Base-by-base conservation (phyloP, 2,113 vertebrate genomes). In the Gnathonemus echidnorhynchus region DNA sequence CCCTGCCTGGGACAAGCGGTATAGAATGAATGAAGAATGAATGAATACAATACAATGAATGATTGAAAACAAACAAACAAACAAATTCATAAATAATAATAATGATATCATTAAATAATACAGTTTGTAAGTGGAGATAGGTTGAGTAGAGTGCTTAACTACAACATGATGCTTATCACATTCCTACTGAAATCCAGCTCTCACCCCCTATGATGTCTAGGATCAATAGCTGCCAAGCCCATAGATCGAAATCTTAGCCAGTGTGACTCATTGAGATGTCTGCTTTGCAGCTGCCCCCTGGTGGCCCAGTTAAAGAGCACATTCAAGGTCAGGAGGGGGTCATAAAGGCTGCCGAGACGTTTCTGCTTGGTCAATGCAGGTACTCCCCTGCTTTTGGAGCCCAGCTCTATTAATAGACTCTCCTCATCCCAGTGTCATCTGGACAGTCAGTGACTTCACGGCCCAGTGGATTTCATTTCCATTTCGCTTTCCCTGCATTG, bases 141-240 rank as follows among this genome's bases (percentile, higher is more conserved):
- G 87, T 8, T 2, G 39, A 35, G 49, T 52, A 48, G 85, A 19
- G 80, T 48, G 80, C 39, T 17, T 45, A 17, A 42, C 13, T 83
- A 21, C 39, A 84, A n/a, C 45, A n/a, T n/a, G 80, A 84, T 84
- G 80, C 5, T 46, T 84, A 84, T 84, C 80, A 48, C 19, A 84
- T 45, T 84, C 21, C 45, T 21, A 10, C 80, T 48, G 45, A 84
- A 84, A 84, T 48, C 80, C 42, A 46, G 17, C 80, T 39, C 39
- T 84, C 39, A 35, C 56, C 53, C 56, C 62, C 88, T 11, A 21
- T 46, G 53, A 58, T 11, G 62, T 31, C 88, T 31, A n/a, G 24
- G 19, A 62, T 84, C 80, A 46, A 84, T 84, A 84, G 42, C 45
- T 84, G 80, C 80, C 80, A 84, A 48, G 80, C 80, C 45, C 80